Evolutionary conservation across 2,797 vertebrate genomes (phyloP).

Genomic region (Chloroceryle amazona): DNA sequence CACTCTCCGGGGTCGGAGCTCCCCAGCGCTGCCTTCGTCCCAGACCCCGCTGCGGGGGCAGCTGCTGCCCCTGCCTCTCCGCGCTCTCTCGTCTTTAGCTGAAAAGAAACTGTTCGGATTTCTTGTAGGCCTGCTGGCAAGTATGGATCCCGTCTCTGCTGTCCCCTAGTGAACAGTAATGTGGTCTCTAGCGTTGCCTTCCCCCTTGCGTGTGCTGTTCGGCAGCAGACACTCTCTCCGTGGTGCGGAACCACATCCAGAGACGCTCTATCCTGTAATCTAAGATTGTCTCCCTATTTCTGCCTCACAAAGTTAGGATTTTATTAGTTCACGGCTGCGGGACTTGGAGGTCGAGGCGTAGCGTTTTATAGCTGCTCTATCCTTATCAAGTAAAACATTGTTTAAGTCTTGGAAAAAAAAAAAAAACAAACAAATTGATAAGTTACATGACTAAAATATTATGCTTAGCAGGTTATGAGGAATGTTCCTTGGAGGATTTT

Average conservation of each 20-base stretch:
- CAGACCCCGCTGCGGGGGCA: too few relatives aligned
- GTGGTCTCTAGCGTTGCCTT: fast-evolving
- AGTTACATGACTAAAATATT: fast-evolving
- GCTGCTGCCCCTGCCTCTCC: background rate
- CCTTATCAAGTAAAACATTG: fast-evolving
- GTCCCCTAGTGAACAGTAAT: fast-evolving
- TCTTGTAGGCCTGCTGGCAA: fast-evolving
- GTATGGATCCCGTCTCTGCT: fast-evolving
- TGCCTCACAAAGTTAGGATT: fast-evolving
- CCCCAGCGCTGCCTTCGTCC: background rate
- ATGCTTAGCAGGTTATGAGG: background rate
- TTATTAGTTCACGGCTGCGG: fast-evolving
- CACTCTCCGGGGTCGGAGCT: fast-evolving
- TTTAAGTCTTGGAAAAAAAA: background rate
- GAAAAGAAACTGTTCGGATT: fast-evolving
- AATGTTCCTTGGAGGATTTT: background rate
- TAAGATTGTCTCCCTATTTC: fast-evolving
- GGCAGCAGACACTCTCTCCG: fast-evolving
- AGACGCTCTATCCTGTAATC: fast-evolving
- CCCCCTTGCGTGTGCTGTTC: fast-evolving
- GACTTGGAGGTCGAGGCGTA: fast-evolving
- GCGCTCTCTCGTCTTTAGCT: fast-evolving
- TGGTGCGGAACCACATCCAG: fast-evolving
- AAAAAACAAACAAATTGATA: fast-evolving
- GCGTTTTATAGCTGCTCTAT: fast-evolving